These are phyloP conservation scores for Apostichopus japonicus DNA, from an alignment of 35 echinoderm and acorn worm genomes.

Conservation along the genomic window DNA sequence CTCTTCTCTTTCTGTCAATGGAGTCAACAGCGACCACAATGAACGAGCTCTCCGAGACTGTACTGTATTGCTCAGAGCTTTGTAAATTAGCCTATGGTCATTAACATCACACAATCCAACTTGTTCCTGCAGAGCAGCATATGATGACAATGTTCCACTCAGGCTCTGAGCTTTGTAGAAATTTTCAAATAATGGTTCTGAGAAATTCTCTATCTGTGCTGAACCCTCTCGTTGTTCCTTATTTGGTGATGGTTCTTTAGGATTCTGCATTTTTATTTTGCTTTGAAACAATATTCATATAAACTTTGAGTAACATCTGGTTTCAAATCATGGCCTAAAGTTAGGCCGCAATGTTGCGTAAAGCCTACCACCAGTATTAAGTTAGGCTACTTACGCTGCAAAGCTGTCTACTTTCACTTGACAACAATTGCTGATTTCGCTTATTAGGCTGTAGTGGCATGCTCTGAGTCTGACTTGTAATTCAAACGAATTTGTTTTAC, in stretches of 20 bases:
- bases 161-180: constrained; percentile 26
- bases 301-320: too few species aligned
- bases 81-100: neutral
- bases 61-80: constrained; percentile 21
- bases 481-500: too few species aligned
- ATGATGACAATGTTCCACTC: constrained; percentile 10
- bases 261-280: neutral
- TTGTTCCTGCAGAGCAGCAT: constrained; percentile 10
- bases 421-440: too few species aligned
- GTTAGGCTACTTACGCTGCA: too few species aligned
- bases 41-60: constrained; percentile 1
- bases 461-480: too few species aligned
- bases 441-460: too few species aligned
- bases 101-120: neutral
- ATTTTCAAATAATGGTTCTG: constrained; percentile 16
- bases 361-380: too few species aligned
- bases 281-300: too few species aligned
- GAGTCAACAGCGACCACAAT: constrained; percentile 30
- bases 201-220: constrained; percentile 32
- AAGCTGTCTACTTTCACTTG: too few species aligned
- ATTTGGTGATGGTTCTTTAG: neutral
- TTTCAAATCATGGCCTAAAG: too few species aligned
- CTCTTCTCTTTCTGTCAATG: constrained; percentile 22
- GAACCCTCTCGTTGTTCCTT: neutral
- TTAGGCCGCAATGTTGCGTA: too few species aligned